A percentile compares a stretch with the other conserved stretches of the same genome.
Evolutionary conservation across 1,140 invertebrate species (phyloP).

Genomic region (Conopomorpha cramerella): DNA sequence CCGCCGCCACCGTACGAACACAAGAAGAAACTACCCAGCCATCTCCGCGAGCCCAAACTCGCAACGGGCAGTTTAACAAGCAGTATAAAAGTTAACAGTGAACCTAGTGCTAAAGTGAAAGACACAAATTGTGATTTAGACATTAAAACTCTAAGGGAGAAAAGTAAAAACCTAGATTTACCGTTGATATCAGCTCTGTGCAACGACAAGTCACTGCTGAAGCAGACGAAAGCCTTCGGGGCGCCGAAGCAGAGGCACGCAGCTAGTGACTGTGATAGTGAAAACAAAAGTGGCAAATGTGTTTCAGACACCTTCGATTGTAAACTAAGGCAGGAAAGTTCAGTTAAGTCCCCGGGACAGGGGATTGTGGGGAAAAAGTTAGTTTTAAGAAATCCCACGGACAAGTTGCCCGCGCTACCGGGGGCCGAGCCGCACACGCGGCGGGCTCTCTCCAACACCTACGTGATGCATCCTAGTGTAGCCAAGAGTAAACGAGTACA

Average conservation of each 20-base stretch:
- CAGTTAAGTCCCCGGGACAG: constrained; percentile 21
- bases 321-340: constrained; percentile 40
- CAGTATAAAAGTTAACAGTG: constrained; percentile 18
- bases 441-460: constrained; percentile 49
- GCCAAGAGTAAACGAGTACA: constrained; percentile 43
- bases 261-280: constrained; percentile 46
- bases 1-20: constrained; percentile 73
- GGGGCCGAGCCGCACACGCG: constrained; percentile 40
- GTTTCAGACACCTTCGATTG: constrained; percentile 44
- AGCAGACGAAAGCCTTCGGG: constrained; percentile 83
- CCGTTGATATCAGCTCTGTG: constrained; percentile 88
- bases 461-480: constrained; percentile 48
- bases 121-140: constrained; percentile 66
- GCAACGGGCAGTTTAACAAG: constrained; percentile 12
- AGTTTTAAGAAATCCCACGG: constrained; percentile 40
- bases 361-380: constrained; percentile 36
- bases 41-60: constrained; percentile 27
- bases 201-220: constrained; percentile 83
- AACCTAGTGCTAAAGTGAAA: constrained; percentile 25
- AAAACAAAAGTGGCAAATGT: constrained; percentile 36
- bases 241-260: constrained; percentile 67
- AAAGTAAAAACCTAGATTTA: constrained; percentile 84
- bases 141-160: constrained; percentile 80
- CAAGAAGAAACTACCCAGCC: constrained; percentile 42
- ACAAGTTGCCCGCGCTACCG: constrained; percentile 48